phyloP scores from a whole-genome alignment of 2,888 invertebrate genomes.

The Graphium colonna region DNA sequence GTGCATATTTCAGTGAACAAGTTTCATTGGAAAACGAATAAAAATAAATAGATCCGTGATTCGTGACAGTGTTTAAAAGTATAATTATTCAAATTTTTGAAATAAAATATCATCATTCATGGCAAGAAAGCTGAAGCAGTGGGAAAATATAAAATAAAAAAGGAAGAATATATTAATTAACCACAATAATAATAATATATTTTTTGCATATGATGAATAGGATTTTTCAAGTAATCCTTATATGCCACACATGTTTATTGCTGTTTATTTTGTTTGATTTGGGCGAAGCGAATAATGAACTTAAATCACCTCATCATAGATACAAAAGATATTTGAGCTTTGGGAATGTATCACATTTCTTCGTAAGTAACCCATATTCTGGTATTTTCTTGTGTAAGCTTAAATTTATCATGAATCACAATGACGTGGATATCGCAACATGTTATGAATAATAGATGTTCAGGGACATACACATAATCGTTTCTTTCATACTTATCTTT shows the following conservation, averaged over 20 bases:
- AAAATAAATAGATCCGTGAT: no score
- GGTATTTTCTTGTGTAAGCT: no score
- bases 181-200: background rate
- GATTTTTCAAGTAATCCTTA: slow-evolving; percentile 32
- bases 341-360: slow-evolving; percentile 53
- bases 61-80: no score
- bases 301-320: slow-evolving; percentile 34
- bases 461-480: no score
- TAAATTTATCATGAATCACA: no score
- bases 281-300: slow-evolving; percentile 43
- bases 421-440: no score
- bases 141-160: background rate
- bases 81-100: no score
- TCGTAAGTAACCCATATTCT: slow-evolving; percentile 65
- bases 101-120: no score
- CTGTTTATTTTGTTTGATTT: slow-evolving; percentile 44
- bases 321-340: slow-evolving; percentile 52
- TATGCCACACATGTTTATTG: slow-evolving; percentile 47
- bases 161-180: background rate
- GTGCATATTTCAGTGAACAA: no score
- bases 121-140: background rate
- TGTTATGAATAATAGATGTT: no score
- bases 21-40: no score
- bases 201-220: slow-evolving; percentile 17
- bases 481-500: no score